These are phyloP conservation scores for Ptychochromis oligacanthus DNA, from an alignment of 2,113 vertebrate genomes.

Conservation along the genomic window DNA sequence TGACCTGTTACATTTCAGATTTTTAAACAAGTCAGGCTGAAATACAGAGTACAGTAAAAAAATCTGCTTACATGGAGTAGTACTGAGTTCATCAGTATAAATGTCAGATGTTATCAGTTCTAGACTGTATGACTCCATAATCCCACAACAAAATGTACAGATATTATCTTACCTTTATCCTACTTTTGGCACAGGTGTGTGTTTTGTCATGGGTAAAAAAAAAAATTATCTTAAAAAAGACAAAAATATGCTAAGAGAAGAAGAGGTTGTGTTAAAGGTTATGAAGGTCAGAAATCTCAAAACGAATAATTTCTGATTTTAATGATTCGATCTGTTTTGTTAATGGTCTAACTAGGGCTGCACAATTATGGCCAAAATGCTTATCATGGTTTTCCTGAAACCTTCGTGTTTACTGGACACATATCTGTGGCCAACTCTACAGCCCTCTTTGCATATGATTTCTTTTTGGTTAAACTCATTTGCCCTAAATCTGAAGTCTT, in stretches of 20 bases:
- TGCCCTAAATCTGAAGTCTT: no score
- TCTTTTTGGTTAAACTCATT: no score
- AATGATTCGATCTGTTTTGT: background rate
- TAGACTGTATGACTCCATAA: background rate
- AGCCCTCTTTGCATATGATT: no score
- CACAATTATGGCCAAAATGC: background rate
- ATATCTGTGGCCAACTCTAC: no score
- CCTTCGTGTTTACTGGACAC: no score
- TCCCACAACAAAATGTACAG: background rate
- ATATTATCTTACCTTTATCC: background rate
- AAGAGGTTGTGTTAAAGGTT: background rate
- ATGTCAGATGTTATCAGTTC: background rate
- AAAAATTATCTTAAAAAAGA: background rate
- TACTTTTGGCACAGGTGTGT: background rate
- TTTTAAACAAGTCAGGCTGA: background rate
- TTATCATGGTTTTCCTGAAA: background rate
- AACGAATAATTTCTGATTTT: background rate
- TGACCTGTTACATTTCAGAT: background rate
- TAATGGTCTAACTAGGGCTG: background rate
- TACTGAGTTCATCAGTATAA: background rate
- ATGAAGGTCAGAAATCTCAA: background rate
- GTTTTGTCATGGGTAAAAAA: background rate
- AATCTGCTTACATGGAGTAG: background rate
- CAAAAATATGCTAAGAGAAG: background rate
- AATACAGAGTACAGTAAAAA: background rate